Percentiles rank a stretch among this genome's conserved stretches.
Evolutionary conservation across 2,797 vertebrate genomes (phyloP).

Genomic region (Cottoperca gobio): DNA sequence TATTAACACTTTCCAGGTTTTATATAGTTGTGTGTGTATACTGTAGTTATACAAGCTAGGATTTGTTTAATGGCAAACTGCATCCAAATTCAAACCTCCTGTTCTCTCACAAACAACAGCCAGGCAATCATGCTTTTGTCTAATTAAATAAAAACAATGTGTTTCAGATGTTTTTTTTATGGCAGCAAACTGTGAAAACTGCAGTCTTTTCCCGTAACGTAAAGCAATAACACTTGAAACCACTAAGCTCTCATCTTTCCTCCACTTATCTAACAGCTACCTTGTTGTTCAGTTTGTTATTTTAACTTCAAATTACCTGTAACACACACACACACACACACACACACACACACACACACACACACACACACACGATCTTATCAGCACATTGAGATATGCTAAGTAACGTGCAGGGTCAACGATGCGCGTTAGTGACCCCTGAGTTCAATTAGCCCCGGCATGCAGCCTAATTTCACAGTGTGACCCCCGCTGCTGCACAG

Average conservation of each 20-base stretch:
- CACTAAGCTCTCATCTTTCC: conserved; percentile 31
- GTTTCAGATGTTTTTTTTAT: conserved; percentile 53
- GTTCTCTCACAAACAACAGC: conserved; percentile 11
- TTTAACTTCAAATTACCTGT: conserved; percentile 58
- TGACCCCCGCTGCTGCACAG: conserved; percentile 62
- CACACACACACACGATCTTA: conserved; percentile 57
- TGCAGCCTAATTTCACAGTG: conserved; percentile 71
- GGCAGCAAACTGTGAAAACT: conserved; percentile 39
- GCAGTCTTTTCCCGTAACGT: conserved; percentile 27
- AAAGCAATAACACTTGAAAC: conserved; percentile 46
- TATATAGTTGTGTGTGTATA: background rate
- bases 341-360: too few species aligned
- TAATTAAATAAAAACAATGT: conserved; percentile 23
- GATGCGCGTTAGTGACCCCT: conserved; percentile 66
- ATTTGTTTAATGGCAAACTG: conserved; percentile 13
- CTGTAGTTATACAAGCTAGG: background rate
- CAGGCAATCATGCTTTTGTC: conserved; percentile 11
- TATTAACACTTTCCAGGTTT: background rate
- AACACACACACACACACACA: conserved; percentile 35
- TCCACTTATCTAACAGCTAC: conserved; percentile 30
- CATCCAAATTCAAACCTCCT: conserved; percentile 14
- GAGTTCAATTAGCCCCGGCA: conserved; percentile 75
- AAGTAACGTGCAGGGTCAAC: conserved; percentile 55
- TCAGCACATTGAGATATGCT: conserved; percentile 69
- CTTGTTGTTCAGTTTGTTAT: conserved; percentile 49